Base-by-base conservation (phyloP, 2,888 invertebrate genomes). In the Stratiomys singularior region DNA sequence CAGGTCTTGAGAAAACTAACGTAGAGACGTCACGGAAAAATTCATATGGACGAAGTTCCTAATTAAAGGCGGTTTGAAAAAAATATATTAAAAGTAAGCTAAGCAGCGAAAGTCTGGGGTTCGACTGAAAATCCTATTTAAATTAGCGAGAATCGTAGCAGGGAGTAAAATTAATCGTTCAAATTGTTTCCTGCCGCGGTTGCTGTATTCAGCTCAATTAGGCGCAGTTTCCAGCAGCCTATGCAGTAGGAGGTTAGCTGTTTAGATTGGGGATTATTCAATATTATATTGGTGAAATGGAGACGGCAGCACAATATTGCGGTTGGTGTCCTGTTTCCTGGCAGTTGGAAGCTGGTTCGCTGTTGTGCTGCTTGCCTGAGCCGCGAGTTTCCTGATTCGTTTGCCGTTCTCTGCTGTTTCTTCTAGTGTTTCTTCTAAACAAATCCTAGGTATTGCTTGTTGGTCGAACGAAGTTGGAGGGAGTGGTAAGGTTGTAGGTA, bases 161-260 rank as follows among this genome's bases (percentile, higher is more conserved):
- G 23, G 63, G 28, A 64, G n/a, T n/a, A n/a, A n/a, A 23, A 15
- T n/a, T 30, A 25, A 64, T 11, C 64, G 28, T 30, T n/a, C 11
- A 23, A 15, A 52, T 5, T 52, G n/a, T 64, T 28, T 64, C 27
- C n/a, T 64, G 7, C 25, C 23, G 64, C 5, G 64, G 64, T 64
- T 52, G 56, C 71, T 52, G 56, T 72, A 27, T 56, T 18, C 56
- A 72, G n/a, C 56, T 72, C 56, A 52, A 21, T 15, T 27, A 52
- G 52, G 9, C 28, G 71, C 71, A 72, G 71, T 72, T 72, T 64
- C 56, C 28, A 56, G 71, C 71, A 72, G 71, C 28, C 47, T 52
- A 15, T 44, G 52, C 71, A 72, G 71, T 56, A 30, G 15, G 25
- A 25, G 52, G 52, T 56, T 72, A 25, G 71, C 71, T 15, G 71